Percentiles rank a stretch among this genome's conserved stretches.
Evolutionary conservation across 2,113 vertebrate genomes (phyloP).

Genomic region (Heterocephalus glaber): DNA sequence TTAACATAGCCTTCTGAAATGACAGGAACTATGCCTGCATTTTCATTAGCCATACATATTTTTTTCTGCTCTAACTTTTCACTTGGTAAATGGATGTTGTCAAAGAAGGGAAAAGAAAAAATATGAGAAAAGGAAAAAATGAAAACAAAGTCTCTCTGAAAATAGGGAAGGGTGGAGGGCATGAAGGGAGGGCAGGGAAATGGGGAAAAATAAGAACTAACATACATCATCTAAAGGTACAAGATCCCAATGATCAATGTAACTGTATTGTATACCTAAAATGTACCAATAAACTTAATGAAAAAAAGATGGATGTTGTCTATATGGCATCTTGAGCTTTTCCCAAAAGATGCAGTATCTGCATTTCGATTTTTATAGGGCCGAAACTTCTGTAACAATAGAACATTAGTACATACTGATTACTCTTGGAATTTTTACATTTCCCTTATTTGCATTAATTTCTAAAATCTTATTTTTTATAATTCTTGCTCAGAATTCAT

Average conservation of each 20-base stretch:
- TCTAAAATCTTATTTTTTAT: constrained; percentile 30
- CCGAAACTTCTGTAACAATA: not conserved
- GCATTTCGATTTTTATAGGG: not conserved
- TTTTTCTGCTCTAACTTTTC: not conserved
- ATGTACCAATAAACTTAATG: too few relatives aligned
- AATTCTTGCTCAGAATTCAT: constrained; percentile 15
- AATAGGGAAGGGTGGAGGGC: too few relatives aligned
- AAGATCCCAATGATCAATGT: too few relatives aligned
- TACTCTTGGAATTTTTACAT: constrained; percentile 58
- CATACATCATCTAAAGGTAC: too few relatives aligned
- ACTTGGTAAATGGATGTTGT: not conserved
- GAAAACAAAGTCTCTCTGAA: too few relatives aligned
- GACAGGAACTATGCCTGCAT: not conserved
- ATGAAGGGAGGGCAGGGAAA: too few relatives aligned
- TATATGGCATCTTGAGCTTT: constrained; percentile 18
- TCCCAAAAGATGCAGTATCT: accelerated
- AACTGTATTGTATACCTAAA: too few relatives aligned
- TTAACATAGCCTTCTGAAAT: constrained; percentile 44
- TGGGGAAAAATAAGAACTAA: too few relatives aligned
- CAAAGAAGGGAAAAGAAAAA: too few relatives aligned
- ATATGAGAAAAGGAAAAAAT: too few relatives aligned
- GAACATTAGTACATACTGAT: constrained; percentile 6
- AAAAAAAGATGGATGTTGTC: too few relatives aligned
- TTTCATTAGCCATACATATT: constrained; percentile 29
- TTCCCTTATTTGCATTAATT: constrained; percentile 31